Evolutionary conservation across 2,888 invertebrate species (phyloP).

Genomic region (Marasmarcha lunaedactyla): DNA sequence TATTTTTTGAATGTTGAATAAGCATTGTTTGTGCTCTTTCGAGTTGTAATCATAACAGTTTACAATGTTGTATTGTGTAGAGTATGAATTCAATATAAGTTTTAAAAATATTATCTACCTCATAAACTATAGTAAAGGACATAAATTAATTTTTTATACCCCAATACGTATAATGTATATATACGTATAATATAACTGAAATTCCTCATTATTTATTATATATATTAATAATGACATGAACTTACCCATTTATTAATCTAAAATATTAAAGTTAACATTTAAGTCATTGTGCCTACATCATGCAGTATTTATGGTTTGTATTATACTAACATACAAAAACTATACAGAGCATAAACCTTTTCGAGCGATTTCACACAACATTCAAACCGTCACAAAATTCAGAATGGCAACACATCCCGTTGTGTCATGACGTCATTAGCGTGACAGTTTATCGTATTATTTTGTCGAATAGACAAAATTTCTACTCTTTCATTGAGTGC

Average conservation of each 20-base stretch:
- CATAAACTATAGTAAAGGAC: too few relatives aligned
- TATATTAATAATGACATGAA: too few relatives aligned
- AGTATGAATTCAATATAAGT: too few relatives aligned
- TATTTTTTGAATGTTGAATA: slow-evolving; percentile 34
- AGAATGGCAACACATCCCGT: slow-evolving; percentile 50
- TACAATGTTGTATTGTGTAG: slow-evolving; percentile 6
- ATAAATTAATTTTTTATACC: too few relatives aligned
- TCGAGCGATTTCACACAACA: slow-evolving; percentile 27
- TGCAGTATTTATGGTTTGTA: too few relatives aligned
- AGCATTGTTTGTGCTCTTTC: slow-evolving; percentile 33
- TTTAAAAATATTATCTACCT: too few relatives aligned
- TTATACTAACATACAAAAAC: slow-evolving; percentile 26
- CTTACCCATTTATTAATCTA: too few relatives aligned
- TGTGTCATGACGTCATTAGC: slow-evolving; percentile 55
- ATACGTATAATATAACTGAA: too few relatives aligned
- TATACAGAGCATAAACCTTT: slow-evolving; percentile 28
- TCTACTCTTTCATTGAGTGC: slow-evolving; percentile 61
- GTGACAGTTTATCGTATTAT: slow-evolving; percentile 52
- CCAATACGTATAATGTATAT: too few relatives aligned
- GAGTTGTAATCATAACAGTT: slow-evolving; percentile 27
- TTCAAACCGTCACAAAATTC: slow-evolving; percentile 34
- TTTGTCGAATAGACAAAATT: slow-evolving; percentile 66
- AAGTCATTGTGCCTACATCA: too few relatives aligned
- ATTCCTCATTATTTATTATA: too few relatives aligned
- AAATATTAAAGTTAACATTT: too few relatives aligned